Evolutionary conservation across 1,140 invertebrate genomes (phyloP).

Genomic region (Aethina tumida): DNA sequence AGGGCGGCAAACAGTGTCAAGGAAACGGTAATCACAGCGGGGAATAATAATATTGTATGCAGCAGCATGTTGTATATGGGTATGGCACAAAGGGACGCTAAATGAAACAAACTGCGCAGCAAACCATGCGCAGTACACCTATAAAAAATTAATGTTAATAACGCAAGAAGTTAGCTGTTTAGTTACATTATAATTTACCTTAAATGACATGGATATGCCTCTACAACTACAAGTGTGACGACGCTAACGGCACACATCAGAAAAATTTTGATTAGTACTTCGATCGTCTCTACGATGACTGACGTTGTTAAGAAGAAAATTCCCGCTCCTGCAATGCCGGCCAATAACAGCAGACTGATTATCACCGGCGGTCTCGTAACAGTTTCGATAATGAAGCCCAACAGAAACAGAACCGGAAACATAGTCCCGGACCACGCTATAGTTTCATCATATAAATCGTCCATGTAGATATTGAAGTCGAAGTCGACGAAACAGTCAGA

Average conservation of each 20-base stretch:
- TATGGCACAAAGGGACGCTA: conserved; percentile 30
- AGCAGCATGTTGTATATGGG: conserved; percentile 26
- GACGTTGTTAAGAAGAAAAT: conserved; percentile 27
- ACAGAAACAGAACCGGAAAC: conserved; percentile 22
- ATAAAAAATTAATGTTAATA: conserved; percentile 15
- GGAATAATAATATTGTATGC: conserved; percentile 24
- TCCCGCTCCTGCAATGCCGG: conserved; percentile 20
- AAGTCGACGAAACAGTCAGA: conserved; percentile 32
- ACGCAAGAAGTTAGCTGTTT: too few species aligned
- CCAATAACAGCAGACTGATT: conserved; percentile 15
- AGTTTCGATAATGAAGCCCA: conserved; percentile 25
- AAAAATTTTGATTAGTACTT: conserved; percentile 22
- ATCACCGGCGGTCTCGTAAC: conserved; percentile 22
- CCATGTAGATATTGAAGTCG: conserved; percentile 36
- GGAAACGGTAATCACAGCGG: conserved; percentile 27
- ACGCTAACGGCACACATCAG: conserved; percentile 28
- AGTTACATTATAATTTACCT: too few species aligned
- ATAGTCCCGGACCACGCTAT: conserved; percentile 28
- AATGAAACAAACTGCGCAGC: conserved; percentile 29
- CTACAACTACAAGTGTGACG: conserved; percentile 27
- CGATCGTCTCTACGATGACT: conserved; percentile 22
- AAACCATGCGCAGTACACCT: conserved; percentile 34
- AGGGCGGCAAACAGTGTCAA: conserved; percentile 25
- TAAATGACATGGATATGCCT: conserved; percentile 31
- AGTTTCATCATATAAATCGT: conserved; percentile 30